A percentile compares a stretch with the other conserved stretches of the same genome.
Conservation (phyloP, 2,888 invertebrate genomes). For the Lymantria dispar region DNA sequence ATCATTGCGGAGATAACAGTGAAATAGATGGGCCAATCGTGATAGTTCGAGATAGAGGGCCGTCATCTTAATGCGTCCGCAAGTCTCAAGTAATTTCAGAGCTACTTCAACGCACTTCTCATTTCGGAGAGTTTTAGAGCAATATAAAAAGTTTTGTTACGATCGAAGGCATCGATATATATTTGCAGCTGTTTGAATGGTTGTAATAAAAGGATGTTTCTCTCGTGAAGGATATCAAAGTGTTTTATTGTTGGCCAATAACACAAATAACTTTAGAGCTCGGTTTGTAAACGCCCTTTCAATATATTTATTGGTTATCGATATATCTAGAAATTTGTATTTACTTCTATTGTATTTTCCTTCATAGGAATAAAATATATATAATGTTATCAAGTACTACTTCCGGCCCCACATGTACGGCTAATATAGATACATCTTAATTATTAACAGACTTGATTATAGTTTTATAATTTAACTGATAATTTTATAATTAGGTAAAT, state of each 20-base stretch:
- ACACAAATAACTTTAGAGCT: too few relatives aligned
- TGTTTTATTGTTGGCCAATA: not conserved
- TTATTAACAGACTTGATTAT: too few relatives aligned
- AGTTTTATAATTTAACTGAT: too few relatives aligned
- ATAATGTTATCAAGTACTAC: too few relatives aligned
- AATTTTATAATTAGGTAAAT: too few relatives aligned
- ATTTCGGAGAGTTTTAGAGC: conserved; percentile 20
- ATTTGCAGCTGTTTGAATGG: conserved; percentile 1
- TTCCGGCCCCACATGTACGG: too few relatives aligned
- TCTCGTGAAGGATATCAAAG: not conserved
- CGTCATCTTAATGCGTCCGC: conserved; percentile 50
- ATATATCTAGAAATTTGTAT: too few relatives aligned
- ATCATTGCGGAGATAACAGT: conserved; percentile 52
- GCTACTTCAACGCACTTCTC: conserved; percentile 24
- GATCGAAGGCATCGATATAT: conserved; percentile 2
- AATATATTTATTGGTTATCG: too few relatives aligned
- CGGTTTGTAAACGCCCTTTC: too few relatives aligned
- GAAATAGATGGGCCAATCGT: conserved; percentile 55
- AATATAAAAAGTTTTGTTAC: conserved; percentile 15
- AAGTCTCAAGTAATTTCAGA: conserved; percentile 47
- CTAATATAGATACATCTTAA: too few relatives aligned
- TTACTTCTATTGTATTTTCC: too few relatives aligned
- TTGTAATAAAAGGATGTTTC: not conserved
- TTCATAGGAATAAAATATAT: too few relatives aligned
- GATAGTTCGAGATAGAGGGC: conserved; percentile 44